Conservation (phyloP, 2,113 vertebrate genomes). For the Astur gentilis region DNA sequence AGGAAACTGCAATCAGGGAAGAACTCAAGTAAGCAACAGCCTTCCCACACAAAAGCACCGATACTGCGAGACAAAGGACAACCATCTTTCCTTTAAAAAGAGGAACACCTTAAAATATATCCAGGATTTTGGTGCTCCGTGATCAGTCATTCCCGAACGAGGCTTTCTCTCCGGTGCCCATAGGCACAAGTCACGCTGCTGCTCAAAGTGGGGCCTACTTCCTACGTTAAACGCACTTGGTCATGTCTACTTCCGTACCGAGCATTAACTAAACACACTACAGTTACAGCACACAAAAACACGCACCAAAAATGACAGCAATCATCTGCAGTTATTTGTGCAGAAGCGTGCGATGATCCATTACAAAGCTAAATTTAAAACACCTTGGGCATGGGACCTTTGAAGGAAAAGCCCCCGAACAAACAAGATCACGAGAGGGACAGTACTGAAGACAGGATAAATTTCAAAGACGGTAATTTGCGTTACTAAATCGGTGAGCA, state of each 20-base stretch:
- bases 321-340: not conserved
- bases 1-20: not conserved
- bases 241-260: rapidly evolving
- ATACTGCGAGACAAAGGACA: not conserved
- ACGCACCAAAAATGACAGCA: not conserved
- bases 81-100: not conserved
- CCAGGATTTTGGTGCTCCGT: not conserved
- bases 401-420: not conserved
- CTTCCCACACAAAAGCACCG: not conserved
- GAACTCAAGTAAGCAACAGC: not conserved
- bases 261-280: not conserved
- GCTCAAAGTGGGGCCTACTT: not conserved
- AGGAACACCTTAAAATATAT: not conserved
- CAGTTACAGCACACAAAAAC: not conserved
- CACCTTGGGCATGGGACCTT: not conserved
- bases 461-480: not conserved
- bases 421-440: not conserved
- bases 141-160: not conserved
- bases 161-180: not conserved
- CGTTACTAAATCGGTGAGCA: not conserved
- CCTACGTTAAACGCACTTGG: rapidly evolving
- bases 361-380: not conserved
- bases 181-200: not conserved
- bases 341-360: not conserved
- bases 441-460: not conserved